Evolutionary conservation across 1,140 invertebrate genomes (phyloP).

Genomic region (Apis dorsata): DNA sequence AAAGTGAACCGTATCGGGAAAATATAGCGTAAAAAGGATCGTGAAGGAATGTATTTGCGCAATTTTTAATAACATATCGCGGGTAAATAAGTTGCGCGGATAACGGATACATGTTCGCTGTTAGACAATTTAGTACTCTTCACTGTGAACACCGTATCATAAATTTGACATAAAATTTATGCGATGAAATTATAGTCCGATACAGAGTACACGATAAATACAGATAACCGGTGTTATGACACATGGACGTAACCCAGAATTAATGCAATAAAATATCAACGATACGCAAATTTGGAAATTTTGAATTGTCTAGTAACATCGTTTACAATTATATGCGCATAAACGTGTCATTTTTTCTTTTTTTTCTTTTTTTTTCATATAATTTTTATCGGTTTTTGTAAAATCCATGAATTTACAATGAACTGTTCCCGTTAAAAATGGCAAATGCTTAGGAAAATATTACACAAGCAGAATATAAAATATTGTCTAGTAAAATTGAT

Average conservation of each 20-base stretch:
- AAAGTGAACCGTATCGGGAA: not conserved
- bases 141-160: not conserved
- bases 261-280: constrained; percentile 54
- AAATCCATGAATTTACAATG: constrained; percentile 24
- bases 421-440: not conserved
- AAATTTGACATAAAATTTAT: constrained; percentile 49
- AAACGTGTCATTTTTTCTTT: not conserved
- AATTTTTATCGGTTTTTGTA: not conserved
- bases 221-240: constrained; percentile 42
- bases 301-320: not conserved
- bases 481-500: not conserved
- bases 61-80: not conserved
- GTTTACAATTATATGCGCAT: not conserved
- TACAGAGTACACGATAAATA: constrained; percentile 15
- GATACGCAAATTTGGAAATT: not conserved
- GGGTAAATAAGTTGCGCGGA: not conserved
- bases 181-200: constrained; percentile 41
- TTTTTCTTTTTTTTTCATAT: not conserved
- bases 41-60: not conserved
- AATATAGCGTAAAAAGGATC: not conserved
- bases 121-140: constrained; percentile 26
- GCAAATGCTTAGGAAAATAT: not conserved
- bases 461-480: not conserved
- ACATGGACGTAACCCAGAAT: constrained; percentile 32
- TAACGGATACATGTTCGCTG: not conserved